Evolutionary conservation across 2,888 invertebrate species (phyloP).

Genomic region (Therioaphis trifolii): DNA sequence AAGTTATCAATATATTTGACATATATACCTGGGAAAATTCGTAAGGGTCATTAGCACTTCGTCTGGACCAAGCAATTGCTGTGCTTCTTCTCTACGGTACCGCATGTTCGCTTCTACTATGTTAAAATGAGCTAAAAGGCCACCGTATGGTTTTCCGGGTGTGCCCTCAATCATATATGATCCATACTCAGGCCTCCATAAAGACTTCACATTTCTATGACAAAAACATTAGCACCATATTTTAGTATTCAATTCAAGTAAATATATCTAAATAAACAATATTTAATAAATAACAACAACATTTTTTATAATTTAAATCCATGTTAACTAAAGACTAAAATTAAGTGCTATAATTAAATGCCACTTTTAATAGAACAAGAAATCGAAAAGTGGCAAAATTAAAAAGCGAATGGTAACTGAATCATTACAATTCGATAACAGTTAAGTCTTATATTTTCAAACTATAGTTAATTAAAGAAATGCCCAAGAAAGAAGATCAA

Average conservation of each 20-base stretch:
- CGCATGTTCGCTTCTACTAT: slow-evolving; percentile 98
- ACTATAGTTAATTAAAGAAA: too few species aligned
- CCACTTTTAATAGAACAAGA: too few species aligned
- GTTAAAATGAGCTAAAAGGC: slow-evolving; percentile 95
- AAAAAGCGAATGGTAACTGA: too few species aligned
- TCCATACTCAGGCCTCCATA: slow-evolving; percentile 98
- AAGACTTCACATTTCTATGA: slow-evolving; percentile 78
- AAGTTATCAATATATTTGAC: background rate
- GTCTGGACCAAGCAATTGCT: slow-evolving; percentile 79
- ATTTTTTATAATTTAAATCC: too few species aligned
- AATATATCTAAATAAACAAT: too few species aligned
- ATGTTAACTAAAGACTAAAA: too few species aligned
- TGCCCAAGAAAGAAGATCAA: too few species aligned
- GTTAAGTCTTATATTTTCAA: too few species aligned
- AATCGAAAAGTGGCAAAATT: too few species aligned
- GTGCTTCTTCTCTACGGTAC: slow-evolving; percentile 85
- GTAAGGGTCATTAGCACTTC: slow-evolving; percentile 92
- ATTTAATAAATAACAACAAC: too few species aligned
- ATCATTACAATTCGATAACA: too few species aligned
- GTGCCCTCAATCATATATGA: slow-evolving; percentile 99
- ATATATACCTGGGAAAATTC: slow-evolving; percentile 86
- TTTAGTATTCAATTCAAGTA: background rate
- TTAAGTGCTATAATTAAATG: too few species aligned
- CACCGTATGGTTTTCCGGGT: slow-evolving; percentile 95
- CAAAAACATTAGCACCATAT: background rate